Conservation (phyloP, 2,113 vertebrate genomes). For the Mugil cephalus region DNA sequence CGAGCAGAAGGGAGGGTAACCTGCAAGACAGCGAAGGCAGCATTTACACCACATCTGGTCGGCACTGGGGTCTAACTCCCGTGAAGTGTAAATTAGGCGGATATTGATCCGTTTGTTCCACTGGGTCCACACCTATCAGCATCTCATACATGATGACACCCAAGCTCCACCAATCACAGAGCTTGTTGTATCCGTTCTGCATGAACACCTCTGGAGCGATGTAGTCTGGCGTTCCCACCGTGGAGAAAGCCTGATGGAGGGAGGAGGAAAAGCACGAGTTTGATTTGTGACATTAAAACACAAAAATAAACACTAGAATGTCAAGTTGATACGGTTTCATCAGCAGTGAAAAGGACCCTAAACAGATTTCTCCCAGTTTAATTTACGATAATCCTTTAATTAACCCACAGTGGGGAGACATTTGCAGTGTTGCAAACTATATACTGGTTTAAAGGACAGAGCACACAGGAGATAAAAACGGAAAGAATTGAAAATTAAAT, state of each 20-base stretch:
- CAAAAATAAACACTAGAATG: no score
- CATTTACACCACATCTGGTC: not conserved
- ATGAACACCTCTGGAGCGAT: slow-evolving; percentile 98
- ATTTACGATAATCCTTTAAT: no score
- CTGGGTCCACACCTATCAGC: slow-evolving; percentile 88
- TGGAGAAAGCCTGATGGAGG: slow-evolving; percentile 91
- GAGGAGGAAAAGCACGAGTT: not conserved
- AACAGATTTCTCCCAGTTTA: no score
- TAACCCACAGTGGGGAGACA: no score
- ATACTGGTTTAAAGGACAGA: no score
- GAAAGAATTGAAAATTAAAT: no score
- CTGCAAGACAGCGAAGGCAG: slow-evolving; percentile 72
- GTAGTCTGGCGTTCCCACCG: slow-evolving; percentile 97
- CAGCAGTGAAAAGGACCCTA: no score
- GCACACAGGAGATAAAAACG: no score
- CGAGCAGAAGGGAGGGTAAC: slow-evolving; percentile 98
- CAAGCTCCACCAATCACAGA: slow-evolving; percentile 98
- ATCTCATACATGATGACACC: slow-evolving; percentile 99
- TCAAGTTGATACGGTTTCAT: no score
- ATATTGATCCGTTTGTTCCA: no score
- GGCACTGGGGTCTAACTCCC: no score
- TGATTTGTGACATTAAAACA: not conserved
- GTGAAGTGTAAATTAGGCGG: not conserved
- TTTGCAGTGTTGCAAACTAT: no score
- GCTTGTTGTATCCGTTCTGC: slow-evolving; percentile 98